phyloP scores from a whole-genome alignment of 2,888 invertebrate species.

The Sclerodermus sp. region DNA sequence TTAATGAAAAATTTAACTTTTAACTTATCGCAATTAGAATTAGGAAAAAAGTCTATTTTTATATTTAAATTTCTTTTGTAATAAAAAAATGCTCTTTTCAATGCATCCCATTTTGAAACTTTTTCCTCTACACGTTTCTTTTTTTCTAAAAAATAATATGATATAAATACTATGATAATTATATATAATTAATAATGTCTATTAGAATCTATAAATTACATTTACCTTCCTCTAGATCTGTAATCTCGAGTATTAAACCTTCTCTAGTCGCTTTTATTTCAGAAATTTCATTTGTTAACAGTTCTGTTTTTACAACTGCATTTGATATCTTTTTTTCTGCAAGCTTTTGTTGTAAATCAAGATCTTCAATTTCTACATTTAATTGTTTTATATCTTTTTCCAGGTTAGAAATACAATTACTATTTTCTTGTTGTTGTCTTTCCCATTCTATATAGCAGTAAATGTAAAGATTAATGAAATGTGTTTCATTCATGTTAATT shows the following conservation, averaged over 20 bases:
- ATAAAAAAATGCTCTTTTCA: constrained; percentile 35
- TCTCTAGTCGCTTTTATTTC: constrained; percentile 29
- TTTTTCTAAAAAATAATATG: constrained; percentile 20
- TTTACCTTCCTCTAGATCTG: constrained; percentile 42
- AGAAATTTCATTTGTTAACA: constrained; percentile 25
- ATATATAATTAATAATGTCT: no score
- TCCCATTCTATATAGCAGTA: no score
- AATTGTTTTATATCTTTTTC: no score
- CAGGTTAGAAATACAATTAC: no score
- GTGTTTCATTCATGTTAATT: no score
- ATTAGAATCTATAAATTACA: neutral
- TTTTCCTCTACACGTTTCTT: constrained; percentile 28
- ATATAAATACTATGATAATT: neutral
- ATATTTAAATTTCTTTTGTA: constrained; percentile 45
- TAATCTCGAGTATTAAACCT: constrained; percentile 32
- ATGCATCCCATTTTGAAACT: constrained; percentile 33
- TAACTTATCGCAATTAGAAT: constrained; percentile 24
- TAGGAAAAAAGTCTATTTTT: constrained; percentile 26
- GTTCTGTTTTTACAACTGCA: constrained; percentile 20
- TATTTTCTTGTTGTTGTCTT: no score
- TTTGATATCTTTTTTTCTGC: constrained; percentile 36
- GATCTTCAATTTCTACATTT: constrained; percentile 14
- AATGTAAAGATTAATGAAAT: no score
- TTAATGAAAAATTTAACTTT: constrained; percentile 40
- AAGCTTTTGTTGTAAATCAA: constrained; percentile 34